phyloP scores from a whole-genome alignment of 2,888 invertebrate genomes.

The Tipula lateralis region DNA sequence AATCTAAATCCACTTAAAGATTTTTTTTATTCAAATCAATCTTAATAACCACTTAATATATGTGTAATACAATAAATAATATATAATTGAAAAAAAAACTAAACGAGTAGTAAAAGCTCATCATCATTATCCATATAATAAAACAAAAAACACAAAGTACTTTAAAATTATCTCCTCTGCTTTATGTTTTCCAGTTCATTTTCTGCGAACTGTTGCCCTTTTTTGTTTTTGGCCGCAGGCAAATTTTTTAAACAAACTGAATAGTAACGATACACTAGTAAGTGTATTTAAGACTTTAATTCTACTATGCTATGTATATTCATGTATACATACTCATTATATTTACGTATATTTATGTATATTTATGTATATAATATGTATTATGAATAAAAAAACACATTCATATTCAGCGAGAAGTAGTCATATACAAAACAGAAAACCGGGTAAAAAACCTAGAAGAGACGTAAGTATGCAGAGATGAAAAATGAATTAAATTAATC shows the following conservation, averaged over 20 bases:
- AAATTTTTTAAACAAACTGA: not conserved
- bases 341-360: no score
- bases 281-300: not conserved
- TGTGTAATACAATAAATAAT: not conserved
- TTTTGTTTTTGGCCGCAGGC: not conserved
- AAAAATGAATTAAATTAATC: not conserved
- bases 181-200: not conserved
- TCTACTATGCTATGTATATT: not conserved
- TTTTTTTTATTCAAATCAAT: not conserved
- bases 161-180: not conserved
- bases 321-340: no score
- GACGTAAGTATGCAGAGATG: not conserved
- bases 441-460: not conserved
- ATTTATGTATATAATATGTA: no score
- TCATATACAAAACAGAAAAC: not conserved
- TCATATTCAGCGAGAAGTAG: not conserved
- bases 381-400: no score
- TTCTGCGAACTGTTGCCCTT: not conserved
- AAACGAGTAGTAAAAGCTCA: not conserved
- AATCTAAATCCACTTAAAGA: not conserved
- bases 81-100: not conserved
- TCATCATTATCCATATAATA: not conserved
- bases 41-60: not conserved
- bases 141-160: not conserved
- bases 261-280: not conserved